phyloP scores from a whole-genome alignment of 2,797 vertebrate species.

The Pampus argenteus region DNA sequence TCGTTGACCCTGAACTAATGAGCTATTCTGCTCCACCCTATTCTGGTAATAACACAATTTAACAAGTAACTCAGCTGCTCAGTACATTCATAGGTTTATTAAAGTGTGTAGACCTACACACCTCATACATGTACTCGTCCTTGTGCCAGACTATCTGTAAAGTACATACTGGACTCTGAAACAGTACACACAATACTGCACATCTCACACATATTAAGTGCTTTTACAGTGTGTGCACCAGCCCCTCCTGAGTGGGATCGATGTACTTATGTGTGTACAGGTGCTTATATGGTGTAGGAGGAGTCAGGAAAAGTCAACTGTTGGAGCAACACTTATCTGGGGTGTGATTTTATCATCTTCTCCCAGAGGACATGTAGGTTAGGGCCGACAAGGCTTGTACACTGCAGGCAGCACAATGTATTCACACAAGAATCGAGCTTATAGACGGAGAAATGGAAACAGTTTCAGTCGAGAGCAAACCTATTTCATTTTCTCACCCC shows the following conservation, averaged over 20 bases:
- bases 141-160: background rate
- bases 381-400: constrained; percentile 12
- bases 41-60: constrained; percentile 25
- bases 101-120: background rate
- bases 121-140: background rate
- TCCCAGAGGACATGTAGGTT: constrained; percentile 53
- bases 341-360: constrained; percentile 73
- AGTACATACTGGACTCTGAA: background rate
- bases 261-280: constrained; percentile 26
- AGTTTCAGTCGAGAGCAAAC: constrained; percentile 54
- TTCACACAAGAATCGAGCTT: constrained; percentile 33
- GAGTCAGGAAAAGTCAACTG: constrained; percentile 61
- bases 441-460: constrained; percentile 29
- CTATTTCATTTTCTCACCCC: constrained; percentile 61
- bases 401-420: constrained; percentile 10
- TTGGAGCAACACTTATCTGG: constrained; percentile 73
- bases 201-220: constrained; percentile 4
- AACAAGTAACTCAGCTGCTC: constrained; percentile 45
- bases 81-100: constrained; percentile 32
- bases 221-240: constrained; percentile 22
- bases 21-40: constrained; percentile 48
- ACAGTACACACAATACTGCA: constrained; percentile 12
- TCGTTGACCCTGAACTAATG: constrained; percentile 75
- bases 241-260: constrained; percentile 31
- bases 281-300: constrained; percentile 44